Base-by-base conservation (phyloP, 2,888 invertebrate species). In the Catocala nupta region DNA sequence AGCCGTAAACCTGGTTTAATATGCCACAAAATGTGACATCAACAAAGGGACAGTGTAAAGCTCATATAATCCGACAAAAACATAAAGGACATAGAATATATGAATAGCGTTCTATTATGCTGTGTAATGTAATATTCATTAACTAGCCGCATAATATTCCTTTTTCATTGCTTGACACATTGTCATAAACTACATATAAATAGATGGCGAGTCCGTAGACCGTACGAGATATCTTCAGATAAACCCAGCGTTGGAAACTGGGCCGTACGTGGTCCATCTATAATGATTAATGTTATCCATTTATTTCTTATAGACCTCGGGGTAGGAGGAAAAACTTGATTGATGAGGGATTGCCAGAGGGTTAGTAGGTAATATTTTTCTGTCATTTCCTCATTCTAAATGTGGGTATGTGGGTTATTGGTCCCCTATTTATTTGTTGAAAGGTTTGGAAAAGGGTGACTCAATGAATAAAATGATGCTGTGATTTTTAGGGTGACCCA, bases 201-300 rank as follows among this genome's bases (percentile, higher is more conserved):
- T 34, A 51, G 33, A 53, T 56, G 36, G 36, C 2, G 36, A 39
- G 36, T 39, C 33, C 39, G 39, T 73, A 80, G 81, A 84, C 81
- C 81, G 73, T 59, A 66, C 60, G 63, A 75, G 80, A 81, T 83
- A 83, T 78, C 77, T 75, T 34, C 63, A 82, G 85, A 87, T 87
- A 86, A 85, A 84, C 80, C 78, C 72, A 78, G 80, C 71, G 63
- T 71, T 70, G 70, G 78, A 84, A 88, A 85, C 81, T 84, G 74
- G 83, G 83, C 74, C 82, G 75, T 78, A 81, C 76, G 73, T 65
- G 81, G 86, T 83, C 87, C 84, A 78, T 88, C 88, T 82, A 88
- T 91, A 90, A 91, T 90, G 92, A 92, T 92, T 90, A 90, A 93
- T 91, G 91, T 77, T 71, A 63, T 70, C 88, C 87, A 89, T 92